These are phyloP conservation scores for Tridacna gigas DNA, from an alignment of 2,888 invertebrate genomes.

Conservation along the genomic window DNA sequence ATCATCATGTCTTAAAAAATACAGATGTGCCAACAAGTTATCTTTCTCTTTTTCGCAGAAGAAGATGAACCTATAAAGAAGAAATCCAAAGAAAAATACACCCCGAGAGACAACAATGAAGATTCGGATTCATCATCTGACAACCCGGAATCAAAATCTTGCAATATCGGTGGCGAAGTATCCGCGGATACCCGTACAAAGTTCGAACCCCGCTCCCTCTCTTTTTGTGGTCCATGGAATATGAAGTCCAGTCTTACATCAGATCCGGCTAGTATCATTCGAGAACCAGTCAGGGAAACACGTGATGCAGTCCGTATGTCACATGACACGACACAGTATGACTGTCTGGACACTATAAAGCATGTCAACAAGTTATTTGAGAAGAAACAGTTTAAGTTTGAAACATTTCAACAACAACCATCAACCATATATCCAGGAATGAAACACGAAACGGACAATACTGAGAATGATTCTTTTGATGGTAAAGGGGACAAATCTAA, in stretches of 20 bases:
- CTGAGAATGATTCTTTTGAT: conserved; percentile 21
- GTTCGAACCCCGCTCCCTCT: background rate
- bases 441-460: background rate
- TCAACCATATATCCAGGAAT: conserved; percentile 27
- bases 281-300: no score
- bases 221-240: conserved; percentile 7
- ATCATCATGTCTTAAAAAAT: no score
- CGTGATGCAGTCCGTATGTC: background rate
- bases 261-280: background rate
- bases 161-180: background rate
- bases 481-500: conserved; percentile 42
- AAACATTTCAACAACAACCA: conserved; percentile 1
- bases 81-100: background rate
- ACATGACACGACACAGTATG: background rate
- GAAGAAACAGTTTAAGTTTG: background rate
- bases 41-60: background rate
- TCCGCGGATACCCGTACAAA: conserved; percentile 1
- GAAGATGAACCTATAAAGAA: background rate
- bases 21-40: no score
- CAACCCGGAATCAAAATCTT: background rate
- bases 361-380: background rate
- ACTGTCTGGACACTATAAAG: background rate
- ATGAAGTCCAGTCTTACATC: background rate
- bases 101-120: background rate
- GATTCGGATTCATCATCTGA: conserved; percentile 14